phyloP scores from a whole-genome alignment of 2,113 vertebrate genomes.

The Malurus elegans region DNA sequence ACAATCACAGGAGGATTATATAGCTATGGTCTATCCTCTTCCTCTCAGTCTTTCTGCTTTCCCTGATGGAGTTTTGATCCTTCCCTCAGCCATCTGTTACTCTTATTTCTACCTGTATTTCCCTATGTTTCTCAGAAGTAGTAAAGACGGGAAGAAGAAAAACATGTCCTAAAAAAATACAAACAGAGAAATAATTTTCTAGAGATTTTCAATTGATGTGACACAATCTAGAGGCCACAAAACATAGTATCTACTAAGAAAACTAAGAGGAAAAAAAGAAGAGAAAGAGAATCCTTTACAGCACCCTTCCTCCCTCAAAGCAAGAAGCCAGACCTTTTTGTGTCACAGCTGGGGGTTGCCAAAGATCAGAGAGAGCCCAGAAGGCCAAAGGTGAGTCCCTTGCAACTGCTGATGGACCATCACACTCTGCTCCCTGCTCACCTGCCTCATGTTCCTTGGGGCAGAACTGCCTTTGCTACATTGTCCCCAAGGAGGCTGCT shows the following conservation, averaged over 20 bases:
- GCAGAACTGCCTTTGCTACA: neutral
- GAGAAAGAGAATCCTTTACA: neutral
- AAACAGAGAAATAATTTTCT: neutral
- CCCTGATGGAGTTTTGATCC: neutral
- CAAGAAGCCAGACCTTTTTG: neutral
- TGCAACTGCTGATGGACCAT: neutral
- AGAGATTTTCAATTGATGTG: neutral
- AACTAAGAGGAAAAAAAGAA: neutral
- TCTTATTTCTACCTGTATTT: neutral
- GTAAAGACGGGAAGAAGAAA: neutral
- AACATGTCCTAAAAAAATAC: neutral
- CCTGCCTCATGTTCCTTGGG: neutral
- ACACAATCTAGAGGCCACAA: neutral
- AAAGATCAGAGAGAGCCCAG: neutral
- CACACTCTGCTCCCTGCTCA: neutral
- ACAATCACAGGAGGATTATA: neutral
- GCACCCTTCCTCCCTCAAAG: neutral
- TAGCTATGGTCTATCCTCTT: neutral
- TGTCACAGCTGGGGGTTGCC: neutral
- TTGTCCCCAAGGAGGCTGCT: neutral
- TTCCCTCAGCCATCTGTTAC: neutral
- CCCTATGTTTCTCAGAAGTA: neutral
- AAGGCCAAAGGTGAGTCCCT: rapidly evolving
- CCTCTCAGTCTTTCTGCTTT: neutral
- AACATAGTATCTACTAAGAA: neutral